Conservation (phyloP, 2,888 invertebrate species). For the Philaethria dido region DNA sequence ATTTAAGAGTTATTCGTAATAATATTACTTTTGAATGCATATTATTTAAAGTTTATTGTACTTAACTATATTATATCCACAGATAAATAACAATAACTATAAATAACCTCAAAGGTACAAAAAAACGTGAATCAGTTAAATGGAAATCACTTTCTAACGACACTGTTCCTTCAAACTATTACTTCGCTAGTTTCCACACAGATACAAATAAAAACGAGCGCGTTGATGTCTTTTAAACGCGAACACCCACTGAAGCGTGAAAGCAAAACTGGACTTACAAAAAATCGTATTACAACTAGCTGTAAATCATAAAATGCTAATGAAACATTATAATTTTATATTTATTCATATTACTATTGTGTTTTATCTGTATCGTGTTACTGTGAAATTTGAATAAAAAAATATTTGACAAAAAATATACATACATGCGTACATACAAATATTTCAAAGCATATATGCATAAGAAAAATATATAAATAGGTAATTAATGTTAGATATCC, state of each 20-base stretch:
- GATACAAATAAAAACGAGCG: slow-evolving; percentile 32
- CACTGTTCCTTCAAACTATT: slow-evolving; percentile 4
- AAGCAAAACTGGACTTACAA: slow-evolving; percentile 5
- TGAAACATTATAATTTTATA: slow-evolving; percentile 14
- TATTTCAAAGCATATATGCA: neutral
- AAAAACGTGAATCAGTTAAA: neutral
- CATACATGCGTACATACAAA: neutral
- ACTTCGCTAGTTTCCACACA: neutral
- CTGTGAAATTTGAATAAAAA: neutral
- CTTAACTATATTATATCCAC: neutral
- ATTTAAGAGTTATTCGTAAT: no score
- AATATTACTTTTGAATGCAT: no score
- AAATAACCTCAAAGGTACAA: no score
- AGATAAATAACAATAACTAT: neutral
- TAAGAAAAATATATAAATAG: neutral
- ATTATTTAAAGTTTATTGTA: no score
- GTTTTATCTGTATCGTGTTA: neutral
- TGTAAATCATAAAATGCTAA: slow-evolving; percentile 11
- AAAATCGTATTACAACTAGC: slow-evolving; percentile 21
- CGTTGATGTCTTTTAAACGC: slow-evolving; percentile 59
- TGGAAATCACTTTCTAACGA: slow-evolving; percentile 15
- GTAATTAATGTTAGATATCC: neutral
- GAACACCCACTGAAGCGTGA: slow-evolving; percentile 30
- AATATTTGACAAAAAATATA: neutral
- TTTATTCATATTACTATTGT: neutral